Base-by-base conservation (phyloP, 2,888 invertebrate genomes). In the Aproaerema taeniolella region DNA sequence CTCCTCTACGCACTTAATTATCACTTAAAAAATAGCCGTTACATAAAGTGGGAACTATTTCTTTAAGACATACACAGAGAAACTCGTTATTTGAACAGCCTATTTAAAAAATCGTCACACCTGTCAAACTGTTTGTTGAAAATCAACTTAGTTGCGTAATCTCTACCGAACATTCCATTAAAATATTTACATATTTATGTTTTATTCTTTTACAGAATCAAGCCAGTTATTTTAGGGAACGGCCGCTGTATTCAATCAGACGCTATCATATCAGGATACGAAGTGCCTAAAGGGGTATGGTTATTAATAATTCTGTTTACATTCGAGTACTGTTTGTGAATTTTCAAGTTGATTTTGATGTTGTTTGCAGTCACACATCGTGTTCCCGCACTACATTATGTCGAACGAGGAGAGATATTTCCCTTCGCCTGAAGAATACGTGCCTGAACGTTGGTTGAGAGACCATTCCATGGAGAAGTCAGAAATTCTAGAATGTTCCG, bases 141-240 rank as follows among this genome's bases (percentile, higher is more conserved):
- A 9, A 26, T 26, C 2, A 9, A 9, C n/a, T 26, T 30, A 13
- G 9, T 30, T 6, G 12, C 26, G 26, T 26, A 26, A 26, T n/a
- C 6, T 26, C 5, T 25, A 20, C 11, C 12, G n/a, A 13, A n/a
- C 2, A 26, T 26, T 9, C 26, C 2, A 20, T 6, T 26, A 26
- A 26, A 26, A n/a, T 32, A 32, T 34, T 24, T 25, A 34, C 24
- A 34, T 20, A 25, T 34, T 12, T 25, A 35, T 26, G 15, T 11
- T 39, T 24, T 38, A 14, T 24, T 36, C 49, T 49, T 38, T 71
- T 77, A 37, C 65, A 93, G 95, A 62, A 91, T 95, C 75, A 93
- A 92, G 69, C 95, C 95, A 6, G 93, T 95, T 10, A 93, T 93
- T 47, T 89, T 93, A 59, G 95, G 94, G 26, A 93, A 95, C 55